These are phyloP conservation scores for Eristalis tenax DNA, from an alignment of 2,888 invertebrate genomes.

Conservation along the genomic window DNA sequence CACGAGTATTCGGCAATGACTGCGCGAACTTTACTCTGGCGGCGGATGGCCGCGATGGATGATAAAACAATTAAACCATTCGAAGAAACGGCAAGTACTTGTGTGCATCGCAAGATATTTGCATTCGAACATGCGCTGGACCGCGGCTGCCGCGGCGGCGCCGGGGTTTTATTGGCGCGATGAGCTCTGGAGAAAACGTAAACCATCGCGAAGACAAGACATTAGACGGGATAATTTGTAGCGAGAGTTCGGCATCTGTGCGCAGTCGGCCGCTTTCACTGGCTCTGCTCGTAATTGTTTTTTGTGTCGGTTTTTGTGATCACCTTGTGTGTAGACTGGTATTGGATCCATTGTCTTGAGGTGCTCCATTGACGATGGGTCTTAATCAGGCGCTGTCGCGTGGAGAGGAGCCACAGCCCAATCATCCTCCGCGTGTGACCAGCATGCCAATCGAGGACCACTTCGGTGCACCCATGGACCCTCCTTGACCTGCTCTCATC, in stretches of 20 bases:
- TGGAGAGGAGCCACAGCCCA: too few species aligned
- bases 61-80: slow-evolving; percentile 42
- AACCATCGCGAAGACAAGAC: slow-evolving; percentile 26
- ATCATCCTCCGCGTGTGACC: neutral
- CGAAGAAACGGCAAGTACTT: slow-evolving; percentile 23
- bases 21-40: neutral
- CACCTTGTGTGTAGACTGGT: neutral
- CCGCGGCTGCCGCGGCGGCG: neutral
- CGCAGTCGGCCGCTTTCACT: slow-evolving; percentile 40
- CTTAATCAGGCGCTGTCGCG: neutral
- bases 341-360: slow-evolving; percentile 31
- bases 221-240: slow-evolving; percentile 55
- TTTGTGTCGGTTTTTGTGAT: neutral
- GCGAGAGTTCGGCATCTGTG: slow-evolving; percentile 33
- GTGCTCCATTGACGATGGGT: slow-evolving; percentile 19
- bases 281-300: neutral
- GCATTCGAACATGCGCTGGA: slow-evolving; percentile 34
- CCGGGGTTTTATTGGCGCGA: neutral
- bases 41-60: slow-evolving; percentile 1
- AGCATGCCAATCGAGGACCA: too few species aligned
- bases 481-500: neutral
- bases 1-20: neutral
- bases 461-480: neutral
- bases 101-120: slow-evolving; percentile 14
- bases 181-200: neutral